A percentile compares a stretch with the other conserved stretches of the same genome.
Conservation (phyloP, 2,888 invertebrate species). For the Erebia aethiops region DNA sequence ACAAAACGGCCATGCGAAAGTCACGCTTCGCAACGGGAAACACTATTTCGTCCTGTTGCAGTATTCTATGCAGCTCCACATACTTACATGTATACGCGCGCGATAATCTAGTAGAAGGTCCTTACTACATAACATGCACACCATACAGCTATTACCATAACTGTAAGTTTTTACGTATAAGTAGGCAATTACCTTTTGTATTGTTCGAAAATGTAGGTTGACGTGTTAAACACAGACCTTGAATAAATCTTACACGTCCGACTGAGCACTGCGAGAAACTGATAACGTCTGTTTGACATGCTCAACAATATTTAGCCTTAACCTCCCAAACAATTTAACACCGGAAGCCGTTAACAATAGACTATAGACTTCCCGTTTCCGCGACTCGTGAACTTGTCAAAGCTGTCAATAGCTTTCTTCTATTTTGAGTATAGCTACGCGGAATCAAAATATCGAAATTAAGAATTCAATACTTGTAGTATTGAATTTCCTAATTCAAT, state of each 20-base stretch:
- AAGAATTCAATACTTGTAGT: conserved; percentile 21
- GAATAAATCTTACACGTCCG: conserved; percentile 42
- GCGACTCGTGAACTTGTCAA: conserved; percentile 56
- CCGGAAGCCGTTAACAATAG: conserved; percentile 60
- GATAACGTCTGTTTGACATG: conserved; percentile 57
- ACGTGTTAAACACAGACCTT: conserved; percentile 31
- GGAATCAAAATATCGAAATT: conserved; percentile 15
- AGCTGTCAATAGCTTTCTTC: conserved; percentile 68
- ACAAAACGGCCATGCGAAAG: too few species aligned
- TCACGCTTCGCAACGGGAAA: too few species aligned
- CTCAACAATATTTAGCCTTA: conserved; percentile 35
- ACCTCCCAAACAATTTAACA: conserved; percentile 42
- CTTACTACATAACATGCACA: background rate
- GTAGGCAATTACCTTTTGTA: conserved; percentile 17
- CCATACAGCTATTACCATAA: conserved; percentile 14
- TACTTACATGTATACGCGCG: background rate
- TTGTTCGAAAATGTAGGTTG: conserved; percentile 33
- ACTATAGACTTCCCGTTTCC: conserved; percentile 69
- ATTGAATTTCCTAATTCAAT: conserved; percentile 28
- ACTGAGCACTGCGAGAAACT: conserved; percentile 32
- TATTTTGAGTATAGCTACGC: conserved; percentile 31
- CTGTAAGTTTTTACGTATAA: background rate
- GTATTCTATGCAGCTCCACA: too few species aligned
- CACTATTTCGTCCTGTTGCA: too few species aligned
- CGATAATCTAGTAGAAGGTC: conserved; percentile 8